phyloP scores from a whole-genome alignment of 2,797 vertebrate species.

The Phalloptychus januarius region DNA sequence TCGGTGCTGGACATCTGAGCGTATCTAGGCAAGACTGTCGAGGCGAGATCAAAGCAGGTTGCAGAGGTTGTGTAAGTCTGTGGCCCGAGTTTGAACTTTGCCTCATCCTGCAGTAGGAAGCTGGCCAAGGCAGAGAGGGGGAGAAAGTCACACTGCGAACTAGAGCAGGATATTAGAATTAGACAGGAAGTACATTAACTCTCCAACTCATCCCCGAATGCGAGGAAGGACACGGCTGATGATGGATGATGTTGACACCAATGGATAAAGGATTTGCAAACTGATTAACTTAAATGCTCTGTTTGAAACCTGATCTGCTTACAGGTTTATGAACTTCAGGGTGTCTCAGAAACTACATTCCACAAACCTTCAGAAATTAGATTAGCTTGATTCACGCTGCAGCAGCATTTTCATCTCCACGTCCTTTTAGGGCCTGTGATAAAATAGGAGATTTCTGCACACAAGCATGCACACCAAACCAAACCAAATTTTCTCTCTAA shows the following conservation, averaged over 20 bases:
- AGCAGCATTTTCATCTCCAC: not conserved
- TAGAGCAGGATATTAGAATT: conserved; percentile 66
- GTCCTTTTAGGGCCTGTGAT: not conserved
- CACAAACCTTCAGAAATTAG: not conserved
- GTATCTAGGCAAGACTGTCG: not conserved
- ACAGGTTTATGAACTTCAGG: not conserved
- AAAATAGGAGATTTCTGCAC: not conserved
- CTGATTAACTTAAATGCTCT: not conserved
- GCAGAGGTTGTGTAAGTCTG: conserved; percentile 11
- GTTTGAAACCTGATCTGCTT: not conserved
- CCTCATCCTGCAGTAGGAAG: conserved; percentile 52
- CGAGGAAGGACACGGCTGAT: conserved; percentile 8
- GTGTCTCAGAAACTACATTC: not conserved
- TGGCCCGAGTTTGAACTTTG: conserved; percentile 56
- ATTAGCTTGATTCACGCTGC: not conserved
- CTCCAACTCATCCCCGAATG: conserved; percentile 26
- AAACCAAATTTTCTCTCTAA: not conserved
- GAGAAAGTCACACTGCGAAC: conserved; percentile 47
- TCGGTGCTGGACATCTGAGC: not conserved
- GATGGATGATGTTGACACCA: not conserved
- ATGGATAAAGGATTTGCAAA: conserved; percentile 26
- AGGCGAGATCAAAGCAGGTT: not conserved
- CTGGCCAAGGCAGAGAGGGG: conserved; percentile 40
- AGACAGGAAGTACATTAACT: conserved; percentile 62
- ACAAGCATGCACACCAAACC: not conserved